Evolutionary conservation across 1,140 invertebrate species (phyloP).

Genomic region (Parasteatoda tepidariorum): DNA sequence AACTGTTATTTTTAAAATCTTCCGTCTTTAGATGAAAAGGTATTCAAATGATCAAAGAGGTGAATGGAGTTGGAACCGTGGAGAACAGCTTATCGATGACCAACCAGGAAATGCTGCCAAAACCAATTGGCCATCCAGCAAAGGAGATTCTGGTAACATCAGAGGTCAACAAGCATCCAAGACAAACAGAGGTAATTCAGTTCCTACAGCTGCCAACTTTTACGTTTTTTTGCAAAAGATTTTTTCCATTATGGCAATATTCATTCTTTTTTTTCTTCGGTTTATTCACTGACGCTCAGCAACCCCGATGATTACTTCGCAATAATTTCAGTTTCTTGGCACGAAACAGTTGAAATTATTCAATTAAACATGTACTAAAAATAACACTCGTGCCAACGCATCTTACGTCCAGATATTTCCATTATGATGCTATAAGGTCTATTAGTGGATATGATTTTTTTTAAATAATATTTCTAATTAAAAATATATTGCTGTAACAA

Average conservation of each 20-base stretch:
- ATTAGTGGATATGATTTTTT: too few relatives aligned
- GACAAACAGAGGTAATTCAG: slow-evolving; percentile 15
- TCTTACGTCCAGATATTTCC: too few relatives aligned
- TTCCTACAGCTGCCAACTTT: background rate
- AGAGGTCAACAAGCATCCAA: background rate
- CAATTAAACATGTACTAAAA: background rate
- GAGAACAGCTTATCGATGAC: background rate
- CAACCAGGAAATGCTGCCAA: background rate
- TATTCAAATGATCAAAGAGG: background rate
- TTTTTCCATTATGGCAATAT: background rate
- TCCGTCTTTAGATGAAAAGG: too few relatives aligned
- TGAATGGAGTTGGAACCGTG: slow-evolving; percentile 20
- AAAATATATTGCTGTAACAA: too few relatives aligned
- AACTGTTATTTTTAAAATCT: too few relatives aligned
- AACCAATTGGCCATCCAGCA: background rate
- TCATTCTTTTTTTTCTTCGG: background rate
- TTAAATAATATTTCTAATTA: too few relatives aligned
- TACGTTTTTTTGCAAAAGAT: background rate
- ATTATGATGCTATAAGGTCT: too few relatives aligned
- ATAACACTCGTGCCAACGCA: too few relatives aligned
- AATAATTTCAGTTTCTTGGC: background rate
- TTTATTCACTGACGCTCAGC: background rate
- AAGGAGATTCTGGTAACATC: background rate
- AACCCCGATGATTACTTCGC: background rate
- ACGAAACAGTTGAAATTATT: background rate